Percentiles rank a stretch among this genome's conserved stretches.
Evolutionary conservation across 2,888 invertebrate genomes (phyloP).

Genomic region (Ophion obscuratus): DNA sequence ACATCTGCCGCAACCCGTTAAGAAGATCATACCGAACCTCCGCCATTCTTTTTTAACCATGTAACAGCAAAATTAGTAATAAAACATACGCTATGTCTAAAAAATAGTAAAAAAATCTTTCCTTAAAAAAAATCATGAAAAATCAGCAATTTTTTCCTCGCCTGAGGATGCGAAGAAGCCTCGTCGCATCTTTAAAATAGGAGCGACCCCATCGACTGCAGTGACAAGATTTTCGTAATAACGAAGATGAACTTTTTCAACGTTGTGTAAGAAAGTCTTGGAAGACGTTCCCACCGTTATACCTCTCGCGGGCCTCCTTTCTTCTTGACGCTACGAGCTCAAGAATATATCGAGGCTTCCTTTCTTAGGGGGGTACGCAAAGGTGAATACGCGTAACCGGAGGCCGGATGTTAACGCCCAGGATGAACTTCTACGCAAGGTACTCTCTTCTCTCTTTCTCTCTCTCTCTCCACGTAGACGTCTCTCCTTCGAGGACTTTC

Average conservation of each 20-base stretch:
- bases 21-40: too few relatives aligned
- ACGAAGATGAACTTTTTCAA: constrained; percentile 56
- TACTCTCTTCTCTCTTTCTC: constrained; percentile 36
- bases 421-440: constrained; percentile 78
- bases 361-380: constrained; percentile 41
- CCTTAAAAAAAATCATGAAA: too few relatives aligned
- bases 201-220: not conserved
- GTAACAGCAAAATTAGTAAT: too few relatives aligned
- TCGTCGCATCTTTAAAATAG: too few relatives aligned
- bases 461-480: constrained; percentile 51
- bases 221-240: constrained; percentile 20
- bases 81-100: too few relatives aligned
- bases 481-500: constrained; percentile 50
- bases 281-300: constrained; percentile 73
- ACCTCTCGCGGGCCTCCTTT: constrained; percentile 55
- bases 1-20: too few relatives aligned
- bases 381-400: constrained; percentile 82
- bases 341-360: constrained; percentile 46
- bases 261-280: constrained; percentile 62
- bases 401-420: constrained; percentile 84
- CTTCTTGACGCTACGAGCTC: constrained; percentile 60
- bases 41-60: too few relatives aligned
- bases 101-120: too few relatives aligned
- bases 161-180: too few relatives aligned
- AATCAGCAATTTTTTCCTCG: too few relatives aligned